Percentiles rank a stretch among this genome's conserved stretches.
phyloP scores from a whole-genome alignment of 2,113 vertebrate species.

The Hydropotes inermis region DNA sequence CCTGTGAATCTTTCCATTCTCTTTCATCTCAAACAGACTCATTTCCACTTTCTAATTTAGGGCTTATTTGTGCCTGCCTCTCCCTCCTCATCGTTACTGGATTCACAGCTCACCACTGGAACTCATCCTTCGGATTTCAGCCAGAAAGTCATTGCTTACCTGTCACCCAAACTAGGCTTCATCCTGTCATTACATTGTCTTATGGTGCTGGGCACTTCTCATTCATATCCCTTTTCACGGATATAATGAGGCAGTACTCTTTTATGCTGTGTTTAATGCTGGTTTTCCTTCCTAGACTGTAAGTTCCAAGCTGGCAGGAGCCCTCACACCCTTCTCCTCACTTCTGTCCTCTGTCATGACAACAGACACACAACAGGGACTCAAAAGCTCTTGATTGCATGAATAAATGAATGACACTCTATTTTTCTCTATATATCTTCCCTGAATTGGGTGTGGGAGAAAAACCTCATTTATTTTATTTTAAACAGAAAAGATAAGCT shows the following conservation, averaged over 20 bases:
- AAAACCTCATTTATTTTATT: neutral
- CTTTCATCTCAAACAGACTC: neutral
- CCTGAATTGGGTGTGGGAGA: neutral
- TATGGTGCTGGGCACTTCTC: neutral
- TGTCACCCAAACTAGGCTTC: neutral
- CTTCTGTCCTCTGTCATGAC: neutral
- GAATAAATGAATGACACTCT: neutral
- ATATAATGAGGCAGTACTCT: neutral
- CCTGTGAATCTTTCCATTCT: neutral
- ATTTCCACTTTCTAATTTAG: neutral
- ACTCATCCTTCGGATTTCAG: too few relatives aligned
- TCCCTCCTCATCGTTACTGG: neutral
- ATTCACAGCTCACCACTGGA: neutral
- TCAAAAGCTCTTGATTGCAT: neutral
- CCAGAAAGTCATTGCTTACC: neutral
- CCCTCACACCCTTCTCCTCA: neutral
- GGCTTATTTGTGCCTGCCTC: rapidly evolving
- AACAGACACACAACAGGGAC: neutral
- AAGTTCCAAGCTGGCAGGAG: neutral
- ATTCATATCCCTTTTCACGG: neutral
- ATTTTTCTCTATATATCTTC: neutral
- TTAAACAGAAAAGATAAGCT: neutral
- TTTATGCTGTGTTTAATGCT: neutral
- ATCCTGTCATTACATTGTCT: rapidly evolving
- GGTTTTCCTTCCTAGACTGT: neutral